Conservation (phyloP, 2,113 vertebrate genomes). For the Lagopus muta region DNA sequence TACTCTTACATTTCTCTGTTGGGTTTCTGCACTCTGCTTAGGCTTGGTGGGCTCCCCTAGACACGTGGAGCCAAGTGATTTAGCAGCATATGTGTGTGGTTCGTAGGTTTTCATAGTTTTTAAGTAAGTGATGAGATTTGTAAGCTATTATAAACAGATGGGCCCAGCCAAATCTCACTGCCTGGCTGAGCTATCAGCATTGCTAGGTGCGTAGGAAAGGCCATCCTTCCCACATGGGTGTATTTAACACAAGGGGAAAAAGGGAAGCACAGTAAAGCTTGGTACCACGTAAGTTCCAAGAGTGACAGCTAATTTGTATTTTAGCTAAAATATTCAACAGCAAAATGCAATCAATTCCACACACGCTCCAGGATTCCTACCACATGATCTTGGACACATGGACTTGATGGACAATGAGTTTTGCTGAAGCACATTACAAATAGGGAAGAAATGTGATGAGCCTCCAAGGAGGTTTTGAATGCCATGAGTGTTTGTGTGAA, state of each 20-base stretch:
- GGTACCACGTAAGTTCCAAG: constrained; percentile 28
- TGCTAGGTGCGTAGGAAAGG: constrained; percentile 49
- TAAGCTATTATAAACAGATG: constrained; percentile 53
- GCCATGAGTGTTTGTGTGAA: neutral
- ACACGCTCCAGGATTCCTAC: neutral
- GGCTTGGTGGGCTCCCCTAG: neutral
- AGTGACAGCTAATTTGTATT: constrained; percentile 57
- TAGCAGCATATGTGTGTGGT: neutral
- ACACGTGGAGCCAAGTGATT: neutral
- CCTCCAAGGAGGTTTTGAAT: neutral
- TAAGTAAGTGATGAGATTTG: constrained; percentile 39
- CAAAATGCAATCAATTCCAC: neutral
- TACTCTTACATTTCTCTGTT: neutral
- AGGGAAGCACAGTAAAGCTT: constrained; percentile 24
- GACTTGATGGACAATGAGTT: constrained; percentile 48
- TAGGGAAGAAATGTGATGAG: constrained; percentile 28
- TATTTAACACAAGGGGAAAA: constrained; percentile 35
- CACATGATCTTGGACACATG: constrained; percentile 17
- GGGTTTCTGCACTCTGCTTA: neutral
- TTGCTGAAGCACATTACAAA: constrained; percentile 31
- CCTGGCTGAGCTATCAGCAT: constrained; percentile 40
- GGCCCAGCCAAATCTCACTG: constrained; percentile 10
- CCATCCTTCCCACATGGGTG: neutral
- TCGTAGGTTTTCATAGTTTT: constrained; percentile 49
- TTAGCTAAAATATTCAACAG: constrained; percentile 33